Conservation (phyloP, 2,113 vertebrate genomes). For the Malaclemys terrapin region DNA sequence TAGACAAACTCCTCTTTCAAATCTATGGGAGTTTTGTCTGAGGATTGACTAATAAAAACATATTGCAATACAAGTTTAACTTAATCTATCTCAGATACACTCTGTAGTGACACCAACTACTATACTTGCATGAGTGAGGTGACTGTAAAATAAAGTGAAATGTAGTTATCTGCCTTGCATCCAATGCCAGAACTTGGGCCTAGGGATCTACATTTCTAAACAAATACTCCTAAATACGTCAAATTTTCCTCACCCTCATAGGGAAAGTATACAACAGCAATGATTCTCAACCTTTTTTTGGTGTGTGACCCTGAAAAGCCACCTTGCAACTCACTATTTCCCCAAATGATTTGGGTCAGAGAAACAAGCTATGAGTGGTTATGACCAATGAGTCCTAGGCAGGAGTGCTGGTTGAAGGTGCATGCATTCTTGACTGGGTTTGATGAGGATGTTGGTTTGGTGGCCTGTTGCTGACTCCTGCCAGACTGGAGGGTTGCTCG, state of each 20-base stretch:
- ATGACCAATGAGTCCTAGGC: neutral
- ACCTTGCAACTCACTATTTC: neutral
- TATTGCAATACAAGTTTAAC: neutral
- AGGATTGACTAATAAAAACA: neutral
- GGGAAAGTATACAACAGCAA: neutral
- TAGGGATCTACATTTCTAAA: neutral
- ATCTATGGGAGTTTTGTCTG: neutral
- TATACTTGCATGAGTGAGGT: neutral
- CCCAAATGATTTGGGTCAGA: neutral
- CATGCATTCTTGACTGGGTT: accelerated
- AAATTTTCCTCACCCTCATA: neutral
- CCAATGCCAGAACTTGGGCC: neutral
- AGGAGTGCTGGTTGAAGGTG: neutral
- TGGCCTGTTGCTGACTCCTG: neutral
- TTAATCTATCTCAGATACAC: no score
- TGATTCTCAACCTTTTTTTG: neutral
- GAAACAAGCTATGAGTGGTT: neutral
- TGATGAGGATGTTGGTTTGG: neutral
- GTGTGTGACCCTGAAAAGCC: neutral
- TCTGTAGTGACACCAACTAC: neutral
- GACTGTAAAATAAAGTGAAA: neutral
- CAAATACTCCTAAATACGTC: neutral
- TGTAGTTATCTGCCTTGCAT: neutral
- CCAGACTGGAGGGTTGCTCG: no score
- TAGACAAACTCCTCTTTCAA: neutral